Conservation (phyloP, 2,888 invertebrate genomes). For the Atherix ibis region DNA sequence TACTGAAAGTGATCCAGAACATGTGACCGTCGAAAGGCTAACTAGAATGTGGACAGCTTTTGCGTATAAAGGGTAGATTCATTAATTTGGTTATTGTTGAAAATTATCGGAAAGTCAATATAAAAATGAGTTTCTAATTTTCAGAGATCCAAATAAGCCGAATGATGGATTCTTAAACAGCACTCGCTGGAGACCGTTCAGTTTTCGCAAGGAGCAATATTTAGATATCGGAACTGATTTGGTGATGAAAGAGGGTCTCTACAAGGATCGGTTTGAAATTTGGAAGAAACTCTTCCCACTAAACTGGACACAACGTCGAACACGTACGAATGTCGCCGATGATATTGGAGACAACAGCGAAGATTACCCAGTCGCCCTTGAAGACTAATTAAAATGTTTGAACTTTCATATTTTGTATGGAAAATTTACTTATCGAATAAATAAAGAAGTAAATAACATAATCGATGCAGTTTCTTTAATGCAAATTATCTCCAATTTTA, state of each 20-base stretch:
- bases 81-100: neutral
- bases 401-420: neutral
- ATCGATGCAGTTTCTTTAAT: too few relatives aligned
- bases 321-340: neutral
- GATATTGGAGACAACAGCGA: neutral
- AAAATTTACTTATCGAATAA: too few relatives aligned
- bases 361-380: slow-evolving; percentile 2
- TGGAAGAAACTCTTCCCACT: slow-evolving; percentile 30
- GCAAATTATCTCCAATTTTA: too few relatives aligned
- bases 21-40: slow-evolving; percentile 28
- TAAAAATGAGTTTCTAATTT: slow-evolving; percentile 1
- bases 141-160: slow-evolving; percentile 29
- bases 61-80: slow-evolving; percentile 19
- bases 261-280: slow-evolving; percentile 24
- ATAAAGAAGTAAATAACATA: too few relatives aligned
- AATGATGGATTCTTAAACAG: slow-evolving; percentile 23
- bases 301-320: slow-evolving; percentile 24
- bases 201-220: slow-evolving; percentile 25
- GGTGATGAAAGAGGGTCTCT: slow-evolving; percentile 22
- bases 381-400: too few relatives aligned
- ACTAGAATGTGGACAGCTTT: slow-evolving; percentile 31
- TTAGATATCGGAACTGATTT: slow-evolving; percentile 27
- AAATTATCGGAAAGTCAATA: neutral
- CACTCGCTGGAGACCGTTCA: slow-evolving; percentile 28
- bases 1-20: slow-evolving; percentile 22